Evolutionary conservation across 1,140 invertebrate species (phyloP).

Genomic region (Caenorhabditis brenneri): DNA sequence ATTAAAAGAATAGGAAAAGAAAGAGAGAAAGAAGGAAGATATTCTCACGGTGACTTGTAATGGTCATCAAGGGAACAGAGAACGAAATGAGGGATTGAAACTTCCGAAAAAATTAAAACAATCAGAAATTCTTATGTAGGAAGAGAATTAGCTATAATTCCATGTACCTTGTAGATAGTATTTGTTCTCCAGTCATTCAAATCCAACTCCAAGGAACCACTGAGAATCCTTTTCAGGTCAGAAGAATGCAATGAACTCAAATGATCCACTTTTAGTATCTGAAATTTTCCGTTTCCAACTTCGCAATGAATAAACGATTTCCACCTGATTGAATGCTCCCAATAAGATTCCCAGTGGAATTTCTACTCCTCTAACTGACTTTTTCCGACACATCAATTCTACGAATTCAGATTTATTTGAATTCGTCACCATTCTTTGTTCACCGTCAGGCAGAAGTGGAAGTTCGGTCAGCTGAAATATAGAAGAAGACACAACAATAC

Average conservation of each 20-base stretch:
- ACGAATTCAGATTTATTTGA: slow-evolving; percentile 1
- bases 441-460: not conserved
- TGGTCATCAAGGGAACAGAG: not conserved
- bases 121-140: not conserved
- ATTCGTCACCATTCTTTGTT: not conserved
- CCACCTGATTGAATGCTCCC: not conserved
- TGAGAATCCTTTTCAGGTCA: not conserved
- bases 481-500: not conserved
- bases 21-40: not conserved
- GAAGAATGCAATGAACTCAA: not conserved
- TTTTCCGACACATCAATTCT: slow-evolving; percentile 21
- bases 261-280: not conserved
- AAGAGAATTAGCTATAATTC: too few species aligned
- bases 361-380: not conserved
- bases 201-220: slow-evolving; percentile 13
- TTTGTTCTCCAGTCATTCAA: not conserved
- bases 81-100: not conserved
- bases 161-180: not conserved
- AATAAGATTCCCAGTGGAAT: not conserved
- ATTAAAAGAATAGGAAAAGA: not conserved
- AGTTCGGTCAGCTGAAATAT: slow-evolving; percentile 9
- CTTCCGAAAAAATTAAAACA: not conserved
- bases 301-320: not conserved
- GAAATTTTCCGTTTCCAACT: not conserved
- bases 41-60: not conserved